Conservation (phyloP, 2,888 invertebrate genomes). For the Acanthopleura granulata region DNA sequence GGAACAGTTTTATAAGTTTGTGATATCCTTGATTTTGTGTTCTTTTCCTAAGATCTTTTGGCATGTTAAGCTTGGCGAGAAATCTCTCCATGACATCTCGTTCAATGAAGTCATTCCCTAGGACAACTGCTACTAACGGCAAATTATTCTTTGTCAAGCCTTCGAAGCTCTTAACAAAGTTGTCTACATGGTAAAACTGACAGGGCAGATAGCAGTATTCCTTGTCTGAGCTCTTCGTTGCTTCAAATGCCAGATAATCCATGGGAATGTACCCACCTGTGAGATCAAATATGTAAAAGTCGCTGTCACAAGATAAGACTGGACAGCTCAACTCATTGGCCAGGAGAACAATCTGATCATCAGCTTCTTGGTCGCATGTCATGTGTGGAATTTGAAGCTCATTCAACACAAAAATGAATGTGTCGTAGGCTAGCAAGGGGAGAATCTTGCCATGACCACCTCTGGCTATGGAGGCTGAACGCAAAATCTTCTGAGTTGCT, state of each 20-base stretch:
- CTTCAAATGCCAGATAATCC: conserved; percentile 59
- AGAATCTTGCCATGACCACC: conserved; percentile 74
- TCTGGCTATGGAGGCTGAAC: conserved; percentile 39
- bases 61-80: conserved; percentile 74
- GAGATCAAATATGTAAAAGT: conserved; percentile 91
- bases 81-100: conserved; percentile 77
- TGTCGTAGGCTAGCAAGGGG: conserved; percentile 81
- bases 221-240: conserved; percentile 16
- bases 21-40: conserved; percentile 29
- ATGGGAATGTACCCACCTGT: conserved; percentile 81
- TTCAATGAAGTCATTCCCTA: conserved; percentile 92
- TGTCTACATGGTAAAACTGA: conserved; percentile 79
- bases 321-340: conserved; percentile 85
- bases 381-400: conserved; percentile 79
- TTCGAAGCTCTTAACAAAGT: conserved; percentile 78
- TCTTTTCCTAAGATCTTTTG: conserved; percentile 63
- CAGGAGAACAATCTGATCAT: conserved; percentile 86
- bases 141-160: conserved; percentile 78
- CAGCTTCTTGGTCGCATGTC: conserved; percentile 89
- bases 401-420: conserved; percentile 80
- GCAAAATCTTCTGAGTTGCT: conserved; percentile 49
- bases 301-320: conserved; percentile 92
- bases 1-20: conserved; percentile 79
- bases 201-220: conserved; percentile 43
- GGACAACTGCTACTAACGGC: conserved; percentile 84